These are phyloP conservation scores for Pristionchus entomophagus DNA, from an alignment of 2,888 invertebrate genomes.

Conservation along the genomic window DNA sequence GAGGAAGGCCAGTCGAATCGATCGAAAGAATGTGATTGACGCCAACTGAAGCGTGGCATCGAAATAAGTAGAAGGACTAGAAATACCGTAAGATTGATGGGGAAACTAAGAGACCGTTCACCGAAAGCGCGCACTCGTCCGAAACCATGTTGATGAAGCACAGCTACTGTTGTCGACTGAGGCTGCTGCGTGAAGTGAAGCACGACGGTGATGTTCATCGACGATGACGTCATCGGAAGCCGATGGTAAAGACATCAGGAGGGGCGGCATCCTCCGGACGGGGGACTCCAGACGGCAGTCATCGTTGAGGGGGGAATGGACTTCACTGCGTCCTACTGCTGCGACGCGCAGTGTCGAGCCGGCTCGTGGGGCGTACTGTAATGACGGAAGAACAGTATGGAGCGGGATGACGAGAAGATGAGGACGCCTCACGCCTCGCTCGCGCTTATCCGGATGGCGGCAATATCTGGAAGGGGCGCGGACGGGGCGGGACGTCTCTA, in stretches of 20 bases:
- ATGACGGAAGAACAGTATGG: conserved; percentile 35
- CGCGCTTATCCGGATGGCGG: neutral
- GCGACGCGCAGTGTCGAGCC: neutral
- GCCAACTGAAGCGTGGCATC: neutral
- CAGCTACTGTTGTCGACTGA: conserved; percentile 4
- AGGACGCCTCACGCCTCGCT: neutral
- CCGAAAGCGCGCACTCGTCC: neutral
- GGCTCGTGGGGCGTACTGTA: conserved; percentile 37
- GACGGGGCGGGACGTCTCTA: no score
- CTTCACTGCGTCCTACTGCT: conserved; percentile 11
- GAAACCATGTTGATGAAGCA: neutral
- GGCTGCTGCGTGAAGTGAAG: neutral
- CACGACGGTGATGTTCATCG: neutral
- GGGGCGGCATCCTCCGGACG: conserved; percentile 5
- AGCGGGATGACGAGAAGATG: conserved; percentile 1
- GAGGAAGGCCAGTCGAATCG: neutral
- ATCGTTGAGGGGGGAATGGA: neutral
- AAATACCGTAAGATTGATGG: neutral
- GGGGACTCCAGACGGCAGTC: neutral
- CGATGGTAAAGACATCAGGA: neutral
- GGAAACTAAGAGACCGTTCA: neutral
- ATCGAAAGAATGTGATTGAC: neutral
- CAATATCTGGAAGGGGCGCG: neutral
- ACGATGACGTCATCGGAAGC: neutral
- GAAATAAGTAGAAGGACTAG: conserved; percentile 15